Conservation (phyloP, 2,113 vertebrate genomes). For the Otis tarda region DNA sequence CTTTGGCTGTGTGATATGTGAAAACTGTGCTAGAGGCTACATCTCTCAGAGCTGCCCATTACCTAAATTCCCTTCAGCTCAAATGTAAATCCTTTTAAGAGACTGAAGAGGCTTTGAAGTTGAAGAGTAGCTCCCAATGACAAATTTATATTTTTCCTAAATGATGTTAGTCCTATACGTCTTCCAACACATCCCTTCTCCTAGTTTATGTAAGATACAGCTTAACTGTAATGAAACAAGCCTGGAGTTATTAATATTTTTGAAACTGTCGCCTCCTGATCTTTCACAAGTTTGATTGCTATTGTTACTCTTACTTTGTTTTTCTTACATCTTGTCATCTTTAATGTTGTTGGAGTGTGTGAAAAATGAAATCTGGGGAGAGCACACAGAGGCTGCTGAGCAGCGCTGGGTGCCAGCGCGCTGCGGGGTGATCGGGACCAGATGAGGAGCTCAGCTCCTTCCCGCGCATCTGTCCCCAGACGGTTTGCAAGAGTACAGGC, state of each 20-base stretch:
- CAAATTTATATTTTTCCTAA: conserved; percentile 24
- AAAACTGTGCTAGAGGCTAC: conserved; percentile 53
- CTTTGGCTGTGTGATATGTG: conserved; percentile 29
- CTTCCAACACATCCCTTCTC: conserved; percentile 1
- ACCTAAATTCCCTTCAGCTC: conserved; percentile 64
- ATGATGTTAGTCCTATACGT: neutral
- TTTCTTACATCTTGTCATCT: conserved; percentile 4
- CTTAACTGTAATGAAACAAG: neutral
- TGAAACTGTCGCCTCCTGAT: neutral
- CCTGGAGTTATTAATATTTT: conserved; percentile 17
- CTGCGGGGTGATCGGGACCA: neutral
- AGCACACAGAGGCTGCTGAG: neutral
- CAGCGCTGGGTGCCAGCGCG: neutral
- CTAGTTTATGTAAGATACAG: neutral
- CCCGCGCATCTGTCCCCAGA: neutral
- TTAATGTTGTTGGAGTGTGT: neutral
- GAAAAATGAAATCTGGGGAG: neutral
- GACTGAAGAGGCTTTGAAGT: conserved; percentile 52
- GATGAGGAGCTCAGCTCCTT: neutral
- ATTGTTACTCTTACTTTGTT: conserved; percentile 32
- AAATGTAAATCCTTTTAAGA: conserved; percentile 74
- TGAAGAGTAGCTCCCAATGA: conserved; percentile 21
- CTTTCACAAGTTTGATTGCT: conserved; percentile 19
- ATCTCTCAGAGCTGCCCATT: conserved; percentile 62
- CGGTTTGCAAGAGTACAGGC: neutral